These are phyloP conservation scores for Zaprionus capensis DNA, from an alignment of 1,140 invertebrate genomes.

Conservation along the genomic window DNA sequence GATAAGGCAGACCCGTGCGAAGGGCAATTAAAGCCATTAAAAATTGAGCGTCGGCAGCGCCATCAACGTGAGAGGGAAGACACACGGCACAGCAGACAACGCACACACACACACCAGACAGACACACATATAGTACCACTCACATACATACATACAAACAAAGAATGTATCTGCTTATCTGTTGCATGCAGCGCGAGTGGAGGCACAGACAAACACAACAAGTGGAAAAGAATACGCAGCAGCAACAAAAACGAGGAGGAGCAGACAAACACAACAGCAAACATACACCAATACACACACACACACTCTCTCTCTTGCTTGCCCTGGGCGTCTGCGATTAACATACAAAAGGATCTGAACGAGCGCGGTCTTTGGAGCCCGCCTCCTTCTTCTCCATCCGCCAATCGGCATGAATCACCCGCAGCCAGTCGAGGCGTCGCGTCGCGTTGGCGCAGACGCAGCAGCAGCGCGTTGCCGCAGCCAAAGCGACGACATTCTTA, in stretches of 20 bases:
- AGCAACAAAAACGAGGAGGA: constrained; percentile 50
- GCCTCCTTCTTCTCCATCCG: constrained; percentile 66
- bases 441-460: constrained; percentile 15
- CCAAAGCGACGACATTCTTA: constrained; percentile 61
- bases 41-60: constrained; percentile 42
- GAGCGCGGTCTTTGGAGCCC: constrained; percentile 63
- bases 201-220: constrained; percentile 37
- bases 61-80: constrained; percentile 25
- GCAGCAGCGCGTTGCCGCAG: constrained; percentile 50
- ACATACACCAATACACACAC: constrained; percentile 30
- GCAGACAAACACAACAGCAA: constrained; percentile 34
- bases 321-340: constrained; percentile 63
- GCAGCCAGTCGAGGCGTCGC: constrained; percentile 5
- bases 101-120: constrained; percentile 10
- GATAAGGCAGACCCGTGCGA: constrained; percentile 62
- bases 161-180: constrained; percentile 61
- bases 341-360: constrained; percentile 77
- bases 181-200: constrained; percentile 53
- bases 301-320: constrained; percentile 14
- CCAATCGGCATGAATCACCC: constrained; percentile 77
- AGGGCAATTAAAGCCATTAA: constrained; percentile 81
- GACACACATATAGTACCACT: background rate
- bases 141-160: background rate
- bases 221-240: constrained; percentile 49
- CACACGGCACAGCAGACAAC: constrained; percentile 12